Conservation (phyloP, 1,140 invertebrate species). For the Zaprionus inermis region DNA sequence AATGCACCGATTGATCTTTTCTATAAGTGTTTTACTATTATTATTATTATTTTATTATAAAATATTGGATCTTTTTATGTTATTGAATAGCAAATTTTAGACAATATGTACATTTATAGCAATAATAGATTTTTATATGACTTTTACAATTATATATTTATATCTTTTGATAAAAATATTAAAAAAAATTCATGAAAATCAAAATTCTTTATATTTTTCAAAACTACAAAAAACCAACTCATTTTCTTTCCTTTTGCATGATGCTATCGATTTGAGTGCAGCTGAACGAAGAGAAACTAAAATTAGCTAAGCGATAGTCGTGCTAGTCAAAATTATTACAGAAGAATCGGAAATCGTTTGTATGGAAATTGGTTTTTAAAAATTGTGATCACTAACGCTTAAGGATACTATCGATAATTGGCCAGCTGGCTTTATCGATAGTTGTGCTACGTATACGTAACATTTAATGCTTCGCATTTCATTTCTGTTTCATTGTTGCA, state of each 20-base stretch:
- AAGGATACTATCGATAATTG: background rate
- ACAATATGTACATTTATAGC: background rate
- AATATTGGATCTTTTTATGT: background rate
- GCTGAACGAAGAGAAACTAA: background rate
- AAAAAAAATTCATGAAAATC: background rate
- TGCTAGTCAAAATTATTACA: background rate
- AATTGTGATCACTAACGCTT: background rate
- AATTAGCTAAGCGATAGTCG: background rate
- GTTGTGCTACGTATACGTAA: background rate
- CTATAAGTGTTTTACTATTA: background rate
- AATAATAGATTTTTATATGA: background rate
- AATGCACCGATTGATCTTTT: background rate
- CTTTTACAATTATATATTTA: background rate
- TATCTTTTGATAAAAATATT: background rate
- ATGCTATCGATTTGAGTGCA: background rate
- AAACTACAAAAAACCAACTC: background rate
- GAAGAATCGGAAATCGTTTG: background rate
- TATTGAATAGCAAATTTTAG: background rate
- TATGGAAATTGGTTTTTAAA: background rate
- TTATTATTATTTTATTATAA: background rate
- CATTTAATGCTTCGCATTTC: conserved; percentile 11
- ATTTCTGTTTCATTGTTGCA: background rate
- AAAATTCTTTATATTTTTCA: background rate
- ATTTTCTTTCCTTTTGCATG: background rate
- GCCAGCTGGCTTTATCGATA: background rate